Base-by-base conservation (phyloP, 2,113 vertebrate genomes). In the Oncorhynchus keta region DNA sequence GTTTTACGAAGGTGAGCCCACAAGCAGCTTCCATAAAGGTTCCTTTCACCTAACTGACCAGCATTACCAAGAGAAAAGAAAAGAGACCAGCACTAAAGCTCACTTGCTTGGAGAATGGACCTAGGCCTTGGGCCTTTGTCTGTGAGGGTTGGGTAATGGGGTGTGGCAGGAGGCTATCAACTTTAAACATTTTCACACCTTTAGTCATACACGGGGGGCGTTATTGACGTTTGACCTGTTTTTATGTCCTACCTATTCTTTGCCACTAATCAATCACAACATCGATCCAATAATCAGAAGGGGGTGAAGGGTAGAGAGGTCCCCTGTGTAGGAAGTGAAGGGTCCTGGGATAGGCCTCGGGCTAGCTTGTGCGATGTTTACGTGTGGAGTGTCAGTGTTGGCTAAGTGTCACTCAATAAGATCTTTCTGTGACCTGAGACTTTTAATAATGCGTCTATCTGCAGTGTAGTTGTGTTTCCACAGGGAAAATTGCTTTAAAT, bases 211-310 rank as follows among this genome's bases (percentile, higher is more conserved):
- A 89, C 79, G 85, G 77, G 61, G 85, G 93, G 94, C 92, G 91
- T 95, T 79, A 73, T 96, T 94, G 95, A 96, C 92, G 94, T 94
- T 90, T 89, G 91, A 95, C 93, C 94, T 95, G 88, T 93, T 96
- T 89, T 5, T 95, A 95, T 95, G 97, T 96, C 94, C 94, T 95
- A 95, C 95, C 95, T 94, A 93, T 93, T 91, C 92, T 94, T 91
- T 14, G 51, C 51, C 91, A 91, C 96, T 97, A 98, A 98, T 98
- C 96, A 98, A 94, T 98, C 97, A 97, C 95, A 94, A 92, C 93
- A 90, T 95, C 93, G 95, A 97, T 97, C 96, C 94, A 98, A 97
- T 97, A 95, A 98, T 97, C 96, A 97, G 95, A 93, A 92, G 74
- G 70, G 32, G 74, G 93, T 95, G 96, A 94, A 95, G 93, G 95